These are phyloP conservation scores for Lucilia cuprina DNA, from an alignment of 1,140 invertebrate genomes.

Conservation along the genomic window DNA sequence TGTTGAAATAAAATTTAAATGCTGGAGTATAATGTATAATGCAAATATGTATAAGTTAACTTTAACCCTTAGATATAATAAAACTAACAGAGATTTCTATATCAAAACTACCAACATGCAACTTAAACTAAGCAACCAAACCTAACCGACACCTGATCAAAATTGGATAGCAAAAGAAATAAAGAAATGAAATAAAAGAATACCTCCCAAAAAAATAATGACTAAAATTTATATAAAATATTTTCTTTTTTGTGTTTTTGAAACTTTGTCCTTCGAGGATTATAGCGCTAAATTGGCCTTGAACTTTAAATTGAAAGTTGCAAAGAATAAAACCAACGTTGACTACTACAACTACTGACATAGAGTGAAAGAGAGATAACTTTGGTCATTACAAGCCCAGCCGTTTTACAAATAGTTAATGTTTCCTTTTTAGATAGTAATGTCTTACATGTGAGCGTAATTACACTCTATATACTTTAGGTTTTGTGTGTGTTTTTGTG, in stretches of 20 bases:
- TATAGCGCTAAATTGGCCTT: neutral
- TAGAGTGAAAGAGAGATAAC: neutral
- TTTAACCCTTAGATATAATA: no score
- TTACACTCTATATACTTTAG: no score
- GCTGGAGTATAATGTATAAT: no score
- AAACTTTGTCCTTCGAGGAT: constrained; percentile 6
- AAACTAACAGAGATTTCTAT: no score
- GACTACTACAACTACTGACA: neutral
- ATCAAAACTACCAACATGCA: neutral
- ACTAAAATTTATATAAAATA: neutral
- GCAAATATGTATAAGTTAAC: no score
- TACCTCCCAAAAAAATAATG: neutral
- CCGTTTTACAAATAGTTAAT: no score
- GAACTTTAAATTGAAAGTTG: constrained; percentile 7
- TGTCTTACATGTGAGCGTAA: no score
- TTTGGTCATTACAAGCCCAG: neutral
- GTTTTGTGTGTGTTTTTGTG: no score
- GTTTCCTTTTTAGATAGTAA: no score
- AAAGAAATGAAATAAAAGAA: neutral
- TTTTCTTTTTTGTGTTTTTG: neutral
- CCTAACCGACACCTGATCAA: neutral
- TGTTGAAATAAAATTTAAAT: no score
- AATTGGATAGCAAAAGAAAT: neutral
- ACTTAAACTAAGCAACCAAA: neutral
- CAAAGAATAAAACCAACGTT: neutral